These are phyloP conservation scores for Enteromius mattozi DNA, from an alignment of 2,797 vertebrate species.

Conservation along the genomic window DNA sequence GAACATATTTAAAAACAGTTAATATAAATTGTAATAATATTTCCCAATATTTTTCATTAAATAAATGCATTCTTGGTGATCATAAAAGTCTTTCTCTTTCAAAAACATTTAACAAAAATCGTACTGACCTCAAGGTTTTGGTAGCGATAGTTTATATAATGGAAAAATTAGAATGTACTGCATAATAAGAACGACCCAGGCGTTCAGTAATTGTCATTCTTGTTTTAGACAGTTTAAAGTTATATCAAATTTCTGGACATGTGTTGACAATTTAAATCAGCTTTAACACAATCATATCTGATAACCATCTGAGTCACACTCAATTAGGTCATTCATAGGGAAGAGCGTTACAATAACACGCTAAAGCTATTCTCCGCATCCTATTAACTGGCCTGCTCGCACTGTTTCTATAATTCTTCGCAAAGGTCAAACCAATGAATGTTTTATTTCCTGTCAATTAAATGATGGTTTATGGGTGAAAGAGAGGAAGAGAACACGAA, in stretches of 20 bases:
- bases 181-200: neutral
- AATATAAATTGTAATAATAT: neutral
- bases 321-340: conserved; percentile 53
- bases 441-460: conserved; percentile 70
- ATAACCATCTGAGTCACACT: conserved; percentile 53
- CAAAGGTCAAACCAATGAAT: conserved; percentile 67
- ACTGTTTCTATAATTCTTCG: conserved; percentile 20
- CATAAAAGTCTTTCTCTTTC: neutral
- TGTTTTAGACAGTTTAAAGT: conserved; percentile 41
- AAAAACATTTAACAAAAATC: neutral
- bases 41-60: neutral
- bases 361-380: conserved; percentile 34
- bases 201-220: conserved; percentile 39
- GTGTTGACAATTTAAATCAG: conserved; percentile 53
- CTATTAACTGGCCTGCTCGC: conserved; percentile 30
- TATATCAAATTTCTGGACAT: conserved; percentile 46
- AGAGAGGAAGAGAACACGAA: conserved; percentile 51
- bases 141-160: neutral
- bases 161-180: neutral
- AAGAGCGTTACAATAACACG: conserved; percentile 44
- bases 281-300: conserved; percentile 41
- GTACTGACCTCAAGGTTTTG: neutral
- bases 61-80: neutral
- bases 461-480: conserved; percentile 67
- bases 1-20: neutral